These are phyloP conservation scores for Verasper variegatus DNA, from an alignment of 2,113 vertebrate genomes.

Conservation along the genomic window DNA sequence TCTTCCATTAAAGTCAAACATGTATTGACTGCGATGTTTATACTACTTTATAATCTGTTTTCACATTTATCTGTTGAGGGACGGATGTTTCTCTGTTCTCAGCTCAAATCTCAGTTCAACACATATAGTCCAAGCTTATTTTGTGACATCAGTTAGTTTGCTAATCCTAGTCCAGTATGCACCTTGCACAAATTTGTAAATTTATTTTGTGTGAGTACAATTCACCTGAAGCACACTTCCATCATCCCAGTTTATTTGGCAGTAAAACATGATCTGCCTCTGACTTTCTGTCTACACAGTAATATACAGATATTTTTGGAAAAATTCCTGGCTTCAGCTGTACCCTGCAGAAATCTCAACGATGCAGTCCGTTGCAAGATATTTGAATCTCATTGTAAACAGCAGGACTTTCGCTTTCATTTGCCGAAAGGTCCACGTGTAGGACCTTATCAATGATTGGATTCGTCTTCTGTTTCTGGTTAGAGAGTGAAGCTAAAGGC, in stretches of 20 bases:
- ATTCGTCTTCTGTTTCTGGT: background rate
- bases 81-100: background rate
- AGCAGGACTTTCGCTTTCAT: no score
- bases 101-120: background rate
- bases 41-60: background rate
- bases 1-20: background rate
- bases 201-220: background rate
- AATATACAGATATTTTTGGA: no score
- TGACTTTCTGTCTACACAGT: background rate
- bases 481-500: no score
- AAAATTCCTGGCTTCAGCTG: no score
- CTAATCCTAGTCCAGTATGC: background rate
- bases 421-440: no score
- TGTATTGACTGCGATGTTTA: background rate
- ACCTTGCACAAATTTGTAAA: background rate
- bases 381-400: background rate
- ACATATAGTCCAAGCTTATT: background rate
- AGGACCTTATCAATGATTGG: background rate
- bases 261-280: background rate
- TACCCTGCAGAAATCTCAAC: no score
- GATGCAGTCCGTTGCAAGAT: no score
- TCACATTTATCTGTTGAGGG: background rate
- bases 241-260: background rate
- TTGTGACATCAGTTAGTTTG: background rate
- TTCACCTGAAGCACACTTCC: background rate